Evolutionary conservation across 2,113 vertebrate species (phyloP).

Genomic region (Malurus elegans): DNA sequence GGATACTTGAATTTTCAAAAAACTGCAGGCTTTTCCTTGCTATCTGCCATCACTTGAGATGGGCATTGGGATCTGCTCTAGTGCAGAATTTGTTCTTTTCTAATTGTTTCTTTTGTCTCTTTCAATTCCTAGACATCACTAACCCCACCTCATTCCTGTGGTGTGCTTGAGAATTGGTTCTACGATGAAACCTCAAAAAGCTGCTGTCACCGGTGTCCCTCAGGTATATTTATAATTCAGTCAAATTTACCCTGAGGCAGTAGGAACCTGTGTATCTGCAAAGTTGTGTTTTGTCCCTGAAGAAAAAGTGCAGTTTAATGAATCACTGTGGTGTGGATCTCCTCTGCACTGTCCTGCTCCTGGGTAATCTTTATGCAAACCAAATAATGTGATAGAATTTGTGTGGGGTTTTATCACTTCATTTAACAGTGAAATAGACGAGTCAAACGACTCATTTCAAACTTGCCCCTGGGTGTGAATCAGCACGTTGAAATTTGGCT

Average conservation of each 20-base stretch:
- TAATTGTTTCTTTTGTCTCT: not conserved
- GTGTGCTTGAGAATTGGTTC: not conserved
- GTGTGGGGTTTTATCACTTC: not conserved
- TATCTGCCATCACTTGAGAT: not conserved
- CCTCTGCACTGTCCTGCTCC: not conserved
- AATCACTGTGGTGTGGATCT: not conserved
- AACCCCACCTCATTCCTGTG: not conserved
- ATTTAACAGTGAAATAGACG: not conserved
- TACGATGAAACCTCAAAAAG: not conserved
- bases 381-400: not conserved
- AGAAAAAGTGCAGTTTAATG: not conserved
- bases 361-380: not conserved
- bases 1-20: not conserved
- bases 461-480: not conserved
- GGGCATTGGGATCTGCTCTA: not conserved
- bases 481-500: not conserved
- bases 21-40: not conserved
- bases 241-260: not conserved
- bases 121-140: not conserved
- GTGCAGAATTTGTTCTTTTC: not conserved
- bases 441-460: not conserved
- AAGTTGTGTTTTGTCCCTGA: not conserved
- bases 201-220: slow-evolving; percentile 65
- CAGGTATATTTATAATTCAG: not conserved
- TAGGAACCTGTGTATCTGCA: not conserved